phyloP scores from a whole-genome alignment of 2,888 invertebrate species.

The Aromia moschata region DNA sequence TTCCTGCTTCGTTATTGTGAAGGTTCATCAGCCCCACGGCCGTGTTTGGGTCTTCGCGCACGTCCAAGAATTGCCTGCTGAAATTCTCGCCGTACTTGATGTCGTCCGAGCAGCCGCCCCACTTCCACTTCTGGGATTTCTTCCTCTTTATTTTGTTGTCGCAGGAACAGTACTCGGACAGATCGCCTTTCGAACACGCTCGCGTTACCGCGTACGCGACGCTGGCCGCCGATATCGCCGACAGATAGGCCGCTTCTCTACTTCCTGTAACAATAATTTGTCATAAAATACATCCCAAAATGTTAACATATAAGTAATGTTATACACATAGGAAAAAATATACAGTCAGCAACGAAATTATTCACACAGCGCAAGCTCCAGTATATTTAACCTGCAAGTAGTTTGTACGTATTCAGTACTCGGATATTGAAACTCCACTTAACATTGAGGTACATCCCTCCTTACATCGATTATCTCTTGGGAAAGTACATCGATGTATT shows the following conservation, averaged over 20 bases:
- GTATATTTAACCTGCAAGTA: no score
- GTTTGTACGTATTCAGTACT: no score
- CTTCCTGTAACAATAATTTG: constrained; percentile 80
- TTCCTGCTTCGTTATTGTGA: constrained; percentile 92
- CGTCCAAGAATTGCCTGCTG: constrained; percentile 87
- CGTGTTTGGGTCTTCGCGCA: constrained; percentile 77
- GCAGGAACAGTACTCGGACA: constrained; percentile 85
- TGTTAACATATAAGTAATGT: no score
- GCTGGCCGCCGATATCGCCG: constrained; percentile 89
- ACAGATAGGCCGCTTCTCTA: constrained; percentile 88
- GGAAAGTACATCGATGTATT: no score
- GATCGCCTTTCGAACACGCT: constrained; percentile 85
- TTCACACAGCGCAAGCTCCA: no score
- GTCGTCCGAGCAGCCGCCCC: constrained; percentile 95
- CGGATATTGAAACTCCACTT: no score
- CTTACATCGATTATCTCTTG: no score
- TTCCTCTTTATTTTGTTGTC: constrained; percentile 70
- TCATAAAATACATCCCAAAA: no score
- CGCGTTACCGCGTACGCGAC: constrained; percentile 88
- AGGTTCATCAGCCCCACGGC: constrained; percentile 86
- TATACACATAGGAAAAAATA: no score
- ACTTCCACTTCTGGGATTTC: constrained; percentile 83
- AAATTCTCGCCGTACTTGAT: constrained; percentile 86
- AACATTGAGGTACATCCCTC: no score
- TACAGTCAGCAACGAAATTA: no score